phyloP scores from a whole-genome alignment of 2,888 invertebrate genomes.

The Caenorhabditis uteleia region DNA sequence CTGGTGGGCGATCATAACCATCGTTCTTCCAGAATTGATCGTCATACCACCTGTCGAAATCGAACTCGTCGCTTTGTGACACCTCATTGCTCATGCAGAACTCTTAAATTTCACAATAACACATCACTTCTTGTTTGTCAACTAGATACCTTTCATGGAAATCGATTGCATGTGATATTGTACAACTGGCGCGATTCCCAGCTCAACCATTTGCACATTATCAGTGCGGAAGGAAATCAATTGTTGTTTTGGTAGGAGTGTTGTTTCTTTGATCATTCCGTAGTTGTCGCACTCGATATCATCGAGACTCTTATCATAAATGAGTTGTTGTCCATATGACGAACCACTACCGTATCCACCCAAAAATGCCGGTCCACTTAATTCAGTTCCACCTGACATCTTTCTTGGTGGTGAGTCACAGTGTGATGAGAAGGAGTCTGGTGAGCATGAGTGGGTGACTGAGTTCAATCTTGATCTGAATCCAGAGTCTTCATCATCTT shows the following conservation, averaged over 20 bases:
- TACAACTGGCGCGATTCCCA: conserved; percentile 16
- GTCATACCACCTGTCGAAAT: conserved; percentile 14
- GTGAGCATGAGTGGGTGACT: conserved; percentile 54
- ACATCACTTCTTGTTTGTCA: not conserved
- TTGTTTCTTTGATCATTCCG: conserved; percentile 16
- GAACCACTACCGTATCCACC: conserved; percentile 45
- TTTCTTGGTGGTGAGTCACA: conserved; percentile 51
- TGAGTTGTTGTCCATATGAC: conserved; percentile 39
- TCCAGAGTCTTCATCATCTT: conserved; percentile 65
- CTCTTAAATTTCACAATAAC: too few relatives aligned
- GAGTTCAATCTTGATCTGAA: conserved; percentile 58
- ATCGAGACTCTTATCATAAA: conserved; percentile 35
- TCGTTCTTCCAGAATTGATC: conserved; percentile 28
- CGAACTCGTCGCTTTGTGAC: too few relatives aligned
- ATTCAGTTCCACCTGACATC: conserved; percentile 23
- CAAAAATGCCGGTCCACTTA: conserved; percentile 19
- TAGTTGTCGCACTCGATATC: conserved; percentile 19
- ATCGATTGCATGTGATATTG: conserved; percentile 28
- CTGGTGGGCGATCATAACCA: conserved; percentile 26
- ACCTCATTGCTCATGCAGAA: too few relatives aligned
- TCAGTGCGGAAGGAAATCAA: too few relatives aligned
- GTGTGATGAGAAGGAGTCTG: conserved; percentile 46
- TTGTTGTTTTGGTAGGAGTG: conserved; percentile 2
- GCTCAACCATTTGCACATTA: not conserved
- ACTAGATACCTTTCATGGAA: conserved; percentile 24